Conservation (phyloP, 1,140 invertebrate species). For the Sycophaga agraensis region DNA sequence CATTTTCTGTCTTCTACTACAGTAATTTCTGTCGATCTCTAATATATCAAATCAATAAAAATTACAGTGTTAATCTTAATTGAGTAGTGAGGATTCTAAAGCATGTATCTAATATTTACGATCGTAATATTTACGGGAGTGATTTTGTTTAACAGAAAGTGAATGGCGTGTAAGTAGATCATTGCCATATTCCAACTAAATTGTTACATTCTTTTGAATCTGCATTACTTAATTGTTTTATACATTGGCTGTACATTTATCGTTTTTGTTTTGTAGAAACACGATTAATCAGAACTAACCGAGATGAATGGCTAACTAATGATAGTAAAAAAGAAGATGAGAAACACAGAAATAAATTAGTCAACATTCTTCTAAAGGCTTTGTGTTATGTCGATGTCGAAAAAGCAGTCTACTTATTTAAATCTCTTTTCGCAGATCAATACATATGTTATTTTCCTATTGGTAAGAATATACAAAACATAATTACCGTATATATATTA, state of each 20-base stretch:
- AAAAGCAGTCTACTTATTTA: conserved; percentile 36
- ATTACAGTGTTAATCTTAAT: background rate
- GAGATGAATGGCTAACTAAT: conserved; percentile 27
- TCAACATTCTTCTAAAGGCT: conserved; percentile 33
- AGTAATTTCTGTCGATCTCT: background rate
- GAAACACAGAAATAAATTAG: conserved; percentile 23
- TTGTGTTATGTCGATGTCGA: conserved; percentile 31
- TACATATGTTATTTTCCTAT: conserved; percentile 34
- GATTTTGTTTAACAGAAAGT: conserved; percentile 2
- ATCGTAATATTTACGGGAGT: background rate
- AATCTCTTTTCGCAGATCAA: conserved; percentile 39
- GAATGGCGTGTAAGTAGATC: conserved; percentile 24
- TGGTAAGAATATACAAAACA: conserved; percentile 32
- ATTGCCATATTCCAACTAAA: conserved; percentile 20
- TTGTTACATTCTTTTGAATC: conserved; percentile 25
- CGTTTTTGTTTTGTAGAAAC: conserved; percentile 15
- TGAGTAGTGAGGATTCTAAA: conserved; percentile 25
- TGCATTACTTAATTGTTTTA: conserved; percentile 9
- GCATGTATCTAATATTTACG: conserved; percentile 24
- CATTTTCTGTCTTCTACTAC: too few species aligned
- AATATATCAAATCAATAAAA: background rate
- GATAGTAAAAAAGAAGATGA: conserved; percentile 24
- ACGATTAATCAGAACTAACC: conserved; percentile 29
- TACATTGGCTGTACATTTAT: background rate
- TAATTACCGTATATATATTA: background rate